phyloP scores from a whole-genome alignment of 2,797 vertebrate genomes.

The Danio kyathit region DNA sequence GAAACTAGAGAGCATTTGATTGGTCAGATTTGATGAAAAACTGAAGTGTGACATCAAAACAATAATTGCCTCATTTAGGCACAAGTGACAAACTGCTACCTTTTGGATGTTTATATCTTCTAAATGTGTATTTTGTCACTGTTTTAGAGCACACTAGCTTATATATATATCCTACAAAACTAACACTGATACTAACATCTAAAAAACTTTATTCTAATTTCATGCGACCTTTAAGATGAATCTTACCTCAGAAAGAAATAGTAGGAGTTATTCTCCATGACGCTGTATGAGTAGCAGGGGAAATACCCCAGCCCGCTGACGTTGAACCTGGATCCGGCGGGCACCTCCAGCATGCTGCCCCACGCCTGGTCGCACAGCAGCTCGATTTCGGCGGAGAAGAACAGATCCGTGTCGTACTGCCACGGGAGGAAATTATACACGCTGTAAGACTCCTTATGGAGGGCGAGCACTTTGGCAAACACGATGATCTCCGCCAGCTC shows the following conservation, averaged over 20 bases:
- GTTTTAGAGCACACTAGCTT: too few species aligned
- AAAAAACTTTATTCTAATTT: too few species aligned
- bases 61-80: too few species aligned
- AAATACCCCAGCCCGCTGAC: slow-evolving; percentile 86
- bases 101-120: too few species aligned
- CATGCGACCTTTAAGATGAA: not conserved
- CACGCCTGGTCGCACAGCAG: slow-evolving; percentile 87
- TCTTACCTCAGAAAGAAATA: slow-evolving; percentile 87
- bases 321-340: slow-evolving; percentile 85
- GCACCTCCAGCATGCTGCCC: slow-evolving; percentile 89
- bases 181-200: too few species aligned
- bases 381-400: slow-evolving; percentile 87
- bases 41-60: too few species aligned
- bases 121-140: too few species aligned
- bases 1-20: too few species aligned
- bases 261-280: slow-evolving; percentile 84
- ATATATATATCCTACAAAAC: too few species aligned
- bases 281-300: slow-evolving; percentile 85
- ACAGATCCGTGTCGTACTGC: slow-evolving; percentile 81
- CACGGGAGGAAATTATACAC: slow-evolving; percentile 85
- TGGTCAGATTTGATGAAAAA: too few species aligned
- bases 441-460: slow-evolving; percentile 84
- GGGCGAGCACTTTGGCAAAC: slow-evolving; percentile 82
- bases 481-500: slow-evolving; percentile 88
- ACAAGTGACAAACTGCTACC: too few species aligned